phyloP scores from a whole-genome alignment of 35 echinoderm and acorn worm genomes.

The Amphiura filiformis region DNA sequence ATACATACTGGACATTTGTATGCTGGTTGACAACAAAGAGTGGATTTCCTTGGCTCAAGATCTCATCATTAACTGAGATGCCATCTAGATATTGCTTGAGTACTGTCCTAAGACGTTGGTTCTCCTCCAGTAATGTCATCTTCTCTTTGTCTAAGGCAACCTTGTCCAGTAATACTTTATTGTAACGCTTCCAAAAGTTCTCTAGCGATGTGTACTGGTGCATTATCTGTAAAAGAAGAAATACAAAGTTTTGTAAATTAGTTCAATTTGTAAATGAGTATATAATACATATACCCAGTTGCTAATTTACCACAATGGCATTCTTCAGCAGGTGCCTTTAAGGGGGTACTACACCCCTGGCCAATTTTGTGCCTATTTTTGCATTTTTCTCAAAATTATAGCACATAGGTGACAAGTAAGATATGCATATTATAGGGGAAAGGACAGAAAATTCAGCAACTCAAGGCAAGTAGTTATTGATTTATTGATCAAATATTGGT shows the following conservation, averaged over 20 bases:
- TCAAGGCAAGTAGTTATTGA: too few species aligned
- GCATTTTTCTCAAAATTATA: too few species aligned
- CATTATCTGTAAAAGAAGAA: conserved; percentile 69
- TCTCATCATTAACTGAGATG: conserved; percentile 99
- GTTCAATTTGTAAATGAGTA: too few species aligned
- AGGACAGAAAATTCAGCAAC: too few species aligned
- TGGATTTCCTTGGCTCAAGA: conserved; percentile 95
- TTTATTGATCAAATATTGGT: too few species aligned
- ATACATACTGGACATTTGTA: conserved; percentile 92
- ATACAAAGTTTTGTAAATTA: neutral
- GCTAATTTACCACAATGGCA: too few species aligned
- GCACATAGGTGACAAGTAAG: too few species aligned
- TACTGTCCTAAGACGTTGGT: conserved; percentile 79
- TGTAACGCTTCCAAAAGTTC: conserved; percentile 99
- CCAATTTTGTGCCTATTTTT: too few species aligned
- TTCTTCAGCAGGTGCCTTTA: too few species aligned
- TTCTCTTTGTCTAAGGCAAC: conserved; percentile 95
- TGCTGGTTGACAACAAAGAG: conserved; percentile 98
- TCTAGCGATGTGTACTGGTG: conserved; percentile 93
- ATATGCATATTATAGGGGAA: too few species aligned
- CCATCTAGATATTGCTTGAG: conserved; percentile 99
- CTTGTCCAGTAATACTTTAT: conserved; percentile 92
- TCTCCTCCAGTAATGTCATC: conserved; percentile 79
- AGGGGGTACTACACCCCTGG: too few species aligned
- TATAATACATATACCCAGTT: too few species aligned